Conservation (phyloP, 2,888 invertebrate species). For the Orthosia cruda region DNA sequence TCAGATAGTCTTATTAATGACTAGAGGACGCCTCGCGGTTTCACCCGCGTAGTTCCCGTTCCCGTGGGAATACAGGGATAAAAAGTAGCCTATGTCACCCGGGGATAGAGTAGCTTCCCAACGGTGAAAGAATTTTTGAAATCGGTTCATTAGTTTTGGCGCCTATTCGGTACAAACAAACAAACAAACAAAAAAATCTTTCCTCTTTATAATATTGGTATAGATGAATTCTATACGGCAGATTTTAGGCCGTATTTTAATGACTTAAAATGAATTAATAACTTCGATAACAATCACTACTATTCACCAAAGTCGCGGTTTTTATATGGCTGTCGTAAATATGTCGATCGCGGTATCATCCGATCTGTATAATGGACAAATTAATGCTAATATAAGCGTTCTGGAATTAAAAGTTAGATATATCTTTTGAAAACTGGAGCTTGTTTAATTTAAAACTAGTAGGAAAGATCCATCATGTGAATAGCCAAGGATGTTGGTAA, state of each 20-base stretch:
- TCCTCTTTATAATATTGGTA: too few relatives aligned
- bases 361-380: constrained; percentile 43
- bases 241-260: background rate
- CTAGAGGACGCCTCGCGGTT: too few relatives aligned
- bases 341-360: constrained; percentile 20
- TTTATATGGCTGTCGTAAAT: constrained; percentile 24
- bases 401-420: constrained; percentile 26
- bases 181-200: too few relatives aligned
- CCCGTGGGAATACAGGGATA: too few relatives aligned
- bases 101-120: too few relatives aligned
- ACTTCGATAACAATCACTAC: constrained; percentile 25
- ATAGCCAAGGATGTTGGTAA: background rate
- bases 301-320: constrained; percentile 21
- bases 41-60: too few relatives aligned
- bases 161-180: too few relatives aligned
- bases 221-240: background rate
- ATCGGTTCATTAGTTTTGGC: too few relatives aligned
- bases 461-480: background rate
- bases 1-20: background rate
- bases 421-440: constrained; percentile 10
- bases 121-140: too few relatives aligned
- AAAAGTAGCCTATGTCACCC: too few relatives aligned
- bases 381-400: constrained; percentile 49
- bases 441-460: constrained; percentile 25
- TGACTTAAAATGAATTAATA: constrained; percentile 18